These are phyloP conservation scores for Drosophila guanche DNA, from an alignment of 1,140 invertebrate genomes.

Conservation along the genomic window DNA sequence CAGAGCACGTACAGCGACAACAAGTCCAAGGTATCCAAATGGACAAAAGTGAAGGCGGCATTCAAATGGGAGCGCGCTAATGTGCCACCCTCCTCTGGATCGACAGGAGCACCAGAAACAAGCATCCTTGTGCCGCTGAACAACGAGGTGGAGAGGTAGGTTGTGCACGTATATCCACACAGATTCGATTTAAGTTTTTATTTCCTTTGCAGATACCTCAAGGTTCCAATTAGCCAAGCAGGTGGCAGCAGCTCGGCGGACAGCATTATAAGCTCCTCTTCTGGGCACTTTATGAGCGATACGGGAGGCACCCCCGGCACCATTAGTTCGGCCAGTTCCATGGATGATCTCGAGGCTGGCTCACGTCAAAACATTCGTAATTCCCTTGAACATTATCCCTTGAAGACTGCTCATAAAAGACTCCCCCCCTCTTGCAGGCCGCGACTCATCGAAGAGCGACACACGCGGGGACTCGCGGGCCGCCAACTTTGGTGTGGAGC, in stretches of 20 bases:
- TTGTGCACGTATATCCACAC: background rate
- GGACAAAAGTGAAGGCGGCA: conserved; percentile 92
- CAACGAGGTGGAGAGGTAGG: conserved; percentile 79
- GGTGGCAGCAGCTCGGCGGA: conserved; percentile 84
- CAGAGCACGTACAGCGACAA: conserved; percentile 80
- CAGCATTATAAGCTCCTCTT: conserved; percentile 83
- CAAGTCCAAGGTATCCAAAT: conserved; percentile 87
- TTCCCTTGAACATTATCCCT: background rate
- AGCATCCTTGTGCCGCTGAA: conserved; percentile 79
- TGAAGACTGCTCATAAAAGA: background rate
- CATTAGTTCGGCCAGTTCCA: conserved; percentile 79
- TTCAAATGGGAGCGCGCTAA: conserved; percentile 90
- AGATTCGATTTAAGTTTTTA: background rate
- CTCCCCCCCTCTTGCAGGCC: conserved; percentile 34
- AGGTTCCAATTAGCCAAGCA: conserved; percentile 83
- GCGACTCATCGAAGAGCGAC: conserved; percentile 80
- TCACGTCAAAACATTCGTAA: conserved; percentile 60
- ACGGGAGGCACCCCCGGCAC: conserved; percentile 73
- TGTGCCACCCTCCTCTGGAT: conserved; percentile 73
- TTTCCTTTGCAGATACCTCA: conserved; percentile 68
- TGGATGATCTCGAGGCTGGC: conserved; percentile 74
- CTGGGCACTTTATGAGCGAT: conserved; percentile 79
- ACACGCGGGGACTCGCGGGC: conserved; percentile 42
- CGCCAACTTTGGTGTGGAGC: conserved; percentile 52
- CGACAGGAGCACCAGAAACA: conserved; percentile 74